A percentile compares a stretch with the other conserved stretches of the same genome.
phyloP scores from a whole-genome alignment of 2,797 vertebrate genomes.

The Manis crassicaudata region DNA sequence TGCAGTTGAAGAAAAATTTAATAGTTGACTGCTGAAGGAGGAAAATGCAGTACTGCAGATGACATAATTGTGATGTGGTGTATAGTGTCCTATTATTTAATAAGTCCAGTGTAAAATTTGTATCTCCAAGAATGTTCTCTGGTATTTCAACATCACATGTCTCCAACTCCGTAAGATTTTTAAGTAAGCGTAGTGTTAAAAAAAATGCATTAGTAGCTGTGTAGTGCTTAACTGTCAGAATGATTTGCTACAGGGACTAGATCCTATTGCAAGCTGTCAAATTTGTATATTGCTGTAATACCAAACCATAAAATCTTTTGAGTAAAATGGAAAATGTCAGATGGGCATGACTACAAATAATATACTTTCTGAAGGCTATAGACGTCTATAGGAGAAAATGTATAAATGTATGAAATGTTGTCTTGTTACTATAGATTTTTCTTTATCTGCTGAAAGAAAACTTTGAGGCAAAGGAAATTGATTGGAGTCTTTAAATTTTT shows the following conservation, averaged over 20 bases:
- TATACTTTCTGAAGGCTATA: constrained; percentile 70
- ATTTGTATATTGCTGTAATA: constrained; percentile 79
- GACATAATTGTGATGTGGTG: background rate
- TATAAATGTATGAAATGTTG: constrained; percentile 72
- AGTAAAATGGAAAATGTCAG: constrained; percentile 78
- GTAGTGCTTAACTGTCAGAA: constrained; percentile 77
- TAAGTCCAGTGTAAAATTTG: constrained; percentile 49
- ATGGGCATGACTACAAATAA: constrained; percentile 75
- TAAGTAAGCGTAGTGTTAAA: constrained; percentile 67
- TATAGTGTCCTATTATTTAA: background rate
- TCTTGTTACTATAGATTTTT: constrained; percentile 66
- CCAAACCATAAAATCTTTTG: constrained; percentile 66
- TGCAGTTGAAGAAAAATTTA: constrained; percentile 50
- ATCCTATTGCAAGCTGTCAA: constrained; percentile 80
- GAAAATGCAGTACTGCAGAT: constrained; percentile 23
- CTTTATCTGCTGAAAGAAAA: constrained; percentile 61
- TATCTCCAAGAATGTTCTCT: constrained; percentile 30
- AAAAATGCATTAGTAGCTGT: constrained; percentile 62
- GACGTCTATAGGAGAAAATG: constrained; percentile 72
- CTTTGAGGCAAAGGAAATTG: constrained; percentile 45
- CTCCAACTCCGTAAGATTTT: constrained; percentile 56
- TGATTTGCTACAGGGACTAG: constrained; percentile 77
- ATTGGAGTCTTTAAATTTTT: constrained; percentile 54
- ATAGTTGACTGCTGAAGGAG: background rate
- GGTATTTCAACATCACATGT: constrained; percentile 45